Conservation (phyloP, 2,113 vertebrate species). For the Galbula dea region DNA sequence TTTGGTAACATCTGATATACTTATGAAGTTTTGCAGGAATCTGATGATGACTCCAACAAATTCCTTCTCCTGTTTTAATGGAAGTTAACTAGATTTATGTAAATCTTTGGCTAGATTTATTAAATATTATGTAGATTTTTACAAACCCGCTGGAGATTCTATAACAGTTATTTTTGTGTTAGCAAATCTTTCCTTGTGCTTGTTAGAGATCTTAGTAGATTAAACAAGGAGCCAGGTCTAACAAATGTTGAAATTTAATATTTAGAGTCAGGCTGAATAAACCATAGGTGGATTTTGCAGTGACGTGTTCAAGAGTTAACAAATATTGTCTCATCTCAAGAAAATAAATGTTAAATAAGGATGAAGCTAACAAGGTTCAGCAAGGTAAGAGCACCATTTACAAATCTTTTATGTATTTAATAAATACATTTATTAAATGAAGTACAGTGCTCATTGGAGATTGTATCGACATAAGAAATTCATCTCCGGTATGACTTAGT, state of each 20-base stretch:
- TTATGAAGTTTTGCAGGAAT: conserved; percentile 14
- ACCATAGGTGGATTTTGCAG: conserved; percentile 31
- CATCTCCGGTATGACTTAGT: conserved; percentile 46
- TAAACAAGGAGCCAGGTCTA: conserved; percentile 37
- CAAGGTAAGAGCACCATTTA: conserved; percentile 58
- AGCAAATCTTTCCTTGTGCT: conserved; percentile 26
- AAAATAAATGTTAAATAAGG: conserved; percentile 64
- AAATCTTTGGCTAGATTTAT: conserved; percentile 47
- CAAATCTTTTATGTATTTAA: conserved; percentile 69
- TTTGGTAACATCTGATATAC: conserved; percentile 16
- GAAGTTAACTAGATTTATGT: conserved; percentile 49
- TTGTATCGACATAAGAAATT: conserved; percentile 51
- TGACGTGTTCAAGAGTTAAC: conserved; percentile 43
- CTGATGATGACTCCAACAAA: neutral
- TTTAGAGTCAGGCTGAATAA: conserved; percentile 64
- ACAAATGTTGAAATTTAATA: conserved; percentile 59
- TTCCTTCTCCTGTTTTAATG: conserved; percentile 2
- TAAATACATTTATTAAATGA: conserved; percentile 74
- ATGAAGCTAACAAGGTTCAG: conserved; percentile 52
- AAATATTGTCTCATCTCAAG: conserved; percentile 61
- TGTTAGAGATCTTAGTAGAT: conserved; percentile 36
- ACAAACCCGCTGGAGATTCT: conserved; percentile 36
- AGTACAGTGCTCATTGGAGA: conserved; percentile 42
- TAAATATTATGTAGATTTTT: conserved; percentile 58
- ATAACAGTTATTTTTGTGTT: conserved; percentile 48